Conservation (phyloP, 2,113 vertebrate genomes). For the Paramormyrops kingsleyae region DNA sequence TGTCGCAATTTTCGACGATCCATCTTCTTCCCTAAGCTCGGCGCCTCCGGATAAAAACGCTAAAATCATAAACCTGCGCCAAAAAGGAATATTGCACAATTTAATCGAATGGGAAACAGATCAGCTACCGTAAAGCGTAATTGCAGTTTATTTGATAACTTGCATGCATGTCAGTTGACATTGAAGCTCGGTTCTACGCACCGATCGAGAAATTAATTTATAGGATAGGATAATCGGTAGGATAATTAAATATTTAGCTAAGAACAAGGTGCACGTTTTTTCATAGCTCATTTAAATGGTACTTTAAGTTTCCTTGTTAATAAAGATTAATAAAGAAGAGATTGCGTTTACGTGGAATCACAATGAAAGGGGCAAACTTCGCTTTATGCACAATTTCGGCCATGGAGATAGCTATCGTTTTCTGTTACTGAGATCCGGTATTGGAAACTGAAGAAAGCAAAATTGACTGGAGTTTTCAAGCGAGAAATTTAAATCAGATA, state of each 20-base stretch:
- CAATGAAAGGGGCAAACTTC: constrained; percentile 18
- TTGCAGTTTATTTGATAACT: background rate
- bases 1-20: constrained; percentile 3
- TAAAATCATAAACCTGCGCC: background rate
- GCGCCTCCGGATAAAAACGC: background rate
- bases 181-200: background rate
- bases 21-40: background rate
- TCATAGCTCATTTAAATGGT: background rate
- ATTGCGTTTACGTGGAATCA: constrained; percentile 32
- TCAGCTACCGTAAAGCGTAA: background rate
- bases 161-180: background rate
- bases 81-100: background rate
- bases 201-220: constrained; percentile 23
- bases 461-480: background rate
- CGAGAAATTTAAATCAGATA: background rate
- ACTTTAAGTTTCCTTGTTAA: background rate
- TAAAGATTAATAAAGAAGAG: background rate
- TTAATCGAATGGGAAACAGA: background rate
- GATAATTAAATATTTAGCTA: constrained; percentile 21
- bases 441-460: background rate
- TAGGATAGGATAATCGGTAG: constrained; percentile 28
- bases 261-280: background rate
- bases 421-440: background rate
- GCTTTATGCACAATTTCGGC: constrained; percentile 29
- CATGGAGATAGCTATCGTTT: constrained; percentile 11